Evolutionary conservation across 2,888 invertebrate genomes (phyloP).

Genomic region (Drosophila pseudotakahashii): DNA sequence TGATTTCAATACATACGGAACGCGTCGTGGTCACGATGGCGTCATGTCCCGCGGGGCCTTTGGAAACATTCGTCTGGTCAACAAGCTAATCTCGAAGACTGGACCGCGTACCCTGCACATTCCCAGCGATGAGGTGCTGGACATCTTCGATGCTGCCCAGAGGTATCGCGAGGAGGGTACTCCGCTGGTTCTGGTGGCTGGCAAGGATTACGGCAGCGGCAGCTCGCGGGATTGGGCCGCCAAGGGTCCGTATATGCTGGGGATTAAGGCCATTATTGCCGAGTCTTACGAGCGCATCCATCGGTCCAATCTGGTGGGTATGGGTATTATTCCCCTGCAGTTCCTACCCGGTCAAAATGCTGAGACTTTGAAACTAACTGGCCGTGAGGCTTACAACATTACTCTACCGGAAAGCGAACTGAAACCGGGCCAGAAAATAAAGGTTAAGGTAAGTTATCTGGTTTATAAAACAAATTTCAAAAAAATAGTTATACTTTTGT

Average conservation of each 20-base stretch:
- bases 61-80: conserved; percentile 97
- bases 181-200: conserved; percentile 94
- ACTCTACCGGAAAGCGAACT: conserved; percentile 88
- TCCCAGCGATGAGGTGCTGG: conserved; percentile 95
- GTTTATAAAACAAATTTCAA: conserved; percentile 22
- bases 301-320: conserved; percentile 98
- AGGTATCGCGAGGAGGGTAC: conserved; percentile 91
- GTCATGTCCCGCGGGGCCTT: conserved; percentile 99
- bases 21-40: conserved; percentile 98
- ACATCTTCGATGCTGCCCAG: conserved; percentile 97
- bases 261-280: conserved; percentile 95
- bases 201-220: conserved; percentile 99
- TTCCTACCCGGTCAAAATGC: conserved; percentile 93
- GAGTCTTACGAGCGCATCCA: conserved; percentile 99
- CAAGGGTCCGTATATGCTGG: conserved; percentile 96
- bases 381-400: conserved; percentile 91
- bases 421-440: conserved; percentile 90
- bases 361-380: conserved; percentile 91
- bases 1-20: conserved; percentile 99
- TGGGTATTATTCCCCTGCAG: conserved; percentile 98
- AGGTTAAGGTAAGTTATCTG: conserved; percentile 87
- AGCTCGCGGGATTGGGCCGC: conserved; percentile 99
- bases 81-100: conserved; percentile 91
- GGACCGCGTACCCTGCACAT: conserved; percentile 95
- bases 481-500: too few relatives aligned